Evolutionary conservation across 2,888 invertebrate genomes (phyloP), one percentile per base, ranked within the genome.

Genomic region (Vesta saturnalis): DNA sequence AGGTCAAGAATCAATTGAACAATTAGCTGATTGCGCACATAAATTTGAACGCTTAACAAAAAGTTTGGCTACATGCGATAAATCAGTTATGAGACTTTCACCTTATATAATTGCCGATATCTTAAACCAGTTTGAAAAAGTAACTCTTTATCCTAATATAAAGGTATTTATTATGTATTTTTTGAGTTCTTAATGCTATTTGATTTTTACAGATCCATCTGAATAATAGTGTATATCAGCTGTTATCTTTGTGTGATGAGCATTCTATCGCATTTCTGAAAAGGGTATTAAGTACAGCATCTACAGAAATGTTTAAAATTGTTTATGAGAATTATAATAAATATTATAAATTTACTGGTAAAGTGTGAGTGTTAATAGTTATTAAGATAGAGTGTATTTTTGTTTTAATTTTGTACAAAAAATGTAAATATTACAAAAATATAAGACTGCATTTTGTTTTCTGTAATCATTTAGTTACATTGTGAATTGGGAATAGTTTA

Each of bases 341-440:
- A 77, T 85, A 83, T 80, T 84, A 86, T 77, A 83, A 82, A 70
- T 86, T 85, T 76, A 85, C 83, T 56, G 87, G 87, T 60, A 86
- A 85, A 83, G 84, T 86, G 58, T 86, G 18, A 49, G 10, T 30
- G 30, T 30, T 6, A 30, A 30, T 30, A 30, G 10, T 6, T 30
- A 30, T 30, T 30, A n/a, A n/a, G n/a, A n/a, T n/a, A n/a, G n/a
- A n/a, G n/a, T n/a, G n/a, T n/a, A n/a, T n/a, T n/a, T n/a, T n/a
- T n/a, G n/a, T n/a, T n/a, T n/a, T n/a, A n/a, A n/a, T n/a, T n/a
- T n/a, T n/a, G n/a, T n/a, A n/a, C n/a, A n/a, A n/a, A n/a, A n/a
- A n/a, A n/a, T n/a, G n/a, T n/a, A n/a, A n/a, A n/a, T n/a, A n/a
- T n/a, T n/a, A n/a, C n/a, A n/a, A n/a, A n/a, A n/a, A n/a, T n/a